Evolutionary conservation across 2,888 invertebrate species (phyloP), one percentile per base, ranked within the genome.

Genomic region (Mactromeris polynyma): DNA sequence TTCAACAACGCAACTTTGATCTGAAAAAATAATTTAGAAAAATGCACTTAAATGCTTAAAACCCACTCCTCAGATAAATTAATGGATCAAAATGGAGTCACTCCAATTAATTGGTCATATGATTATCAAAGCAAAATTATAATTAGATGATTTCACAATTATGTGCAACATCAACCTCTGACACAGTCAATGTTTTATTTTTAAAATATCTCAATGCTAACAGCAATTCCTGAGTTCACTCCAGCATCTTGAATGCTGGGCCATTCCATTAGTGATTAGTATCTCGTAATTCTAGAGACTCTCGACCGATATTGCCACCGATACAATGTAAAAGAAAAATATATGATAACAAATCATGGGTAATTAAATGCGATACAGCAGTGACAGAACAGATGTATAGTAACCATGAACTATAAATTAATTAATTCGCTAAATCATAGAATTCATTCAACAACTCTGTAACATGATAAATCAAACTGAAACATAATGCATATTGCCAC

Each of bases 181-280:
- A 17, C 46, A 46, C 2, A 46, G 46, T 11, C 14, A 46, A 46
- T 46, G 6, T 46, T 46, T 64, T 64, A 64, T n/a, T n/a, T n/a
- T n/a, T n/a, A n/a, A n/a, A n/a, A n/a, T n/a, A n/a, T 64, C 58
- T 64, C 0, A 9, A 64, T 64, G 11, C 11, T 2, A 64, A 58
- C 58, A 58, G 26, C 58, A 64, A 64, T 64, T 64, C 58, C 58
- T 64, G 58, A 64, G 58, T 64, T 64, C n/a, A 64, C 9, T 21
- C n/a, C n/a, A 64, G 58, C 58, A 64, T 26, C 3, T 9, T 26
- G n/a, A 64, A 64, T 64, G 26, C 58, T 64, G 26, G 58, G 58
- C n/a, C 26, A 64, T 64, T 64, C 26, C 26, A 64, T n/a, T 64
- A 64, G n/a, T n/a, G n/a, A n/a, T n/a, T 26, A 46, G 46, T 64